phyloP scores from a whole-genome alignment of 2,888 invertebrate genomes.

The Hoplodrina ambigua region DNA sequence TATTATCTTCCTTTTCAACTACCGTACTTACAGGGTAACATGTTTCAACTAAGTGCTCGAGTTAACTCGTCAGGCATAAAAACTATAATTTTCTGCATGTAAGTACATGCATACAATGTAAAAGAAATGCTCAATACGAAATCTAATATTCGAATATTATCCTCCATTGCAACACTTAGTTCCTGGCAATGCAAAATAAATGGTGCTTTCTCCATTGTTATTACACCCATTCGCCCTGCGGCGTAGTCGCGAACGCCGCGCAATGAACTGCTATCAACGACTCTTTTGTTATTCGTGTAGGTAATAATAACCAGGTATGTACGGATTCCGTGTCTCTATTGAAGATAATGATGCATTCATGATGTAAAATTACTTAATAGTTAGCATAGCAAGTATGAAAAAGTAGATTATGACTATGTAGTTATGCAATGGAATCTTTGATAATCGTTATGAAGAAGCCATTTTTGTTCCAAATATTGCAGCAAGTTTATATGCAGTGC shows the following conservation, averaged over 20 bases:
- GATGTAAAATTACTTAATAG: slow-evolving; percentile 39
- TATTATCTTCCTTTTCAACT: slow-evolving; percentile 12
- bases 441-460: background rate
- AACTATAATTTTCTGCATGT: slow-evolving; percentile 25
- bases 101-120: slow-evolving; percentile 46
- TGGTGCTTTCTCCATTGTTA: slow-evolving; percentile 66
- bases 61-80: background rate
- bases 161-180: slow-evolving; percentile 58
- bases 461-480: background rate
- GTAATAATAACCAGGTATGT: slow-evolving; percentile 56
- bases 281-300: slow-evolving; percentile 61
- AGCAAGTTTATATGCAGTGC: slow-evolving; percentile 31
- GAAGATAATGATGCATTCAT: slow-evolving; percentile 55
- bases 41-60: slow-evolving; percentile 8
- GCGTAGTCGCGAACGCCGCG: slow-evolving; percentile 52
- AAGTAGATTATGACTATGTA: slow-evolving; percentile 5
- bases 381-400: slow-evolving; percentile 12
- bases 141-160: slow-evolving; percentile 58
- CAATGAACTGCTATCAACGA: slow-evolving; percentile 61
- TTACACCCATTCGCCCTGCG: slow-evolving; percentile 58
- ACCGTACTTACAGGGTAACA: slow-evolving; percentile 3
- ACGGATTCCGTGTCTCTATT: slow-evolving; percentile 46
- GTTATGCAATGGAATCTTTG: background rate
- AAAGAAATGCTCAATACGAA: slow-evolving; percentile 40
- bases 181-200: slow-evolving; percentile 63